Base-by-base conservation (phyloP, 1,140 invertebrate genomes). In the Pentalonia nigronervosa region DNA sequence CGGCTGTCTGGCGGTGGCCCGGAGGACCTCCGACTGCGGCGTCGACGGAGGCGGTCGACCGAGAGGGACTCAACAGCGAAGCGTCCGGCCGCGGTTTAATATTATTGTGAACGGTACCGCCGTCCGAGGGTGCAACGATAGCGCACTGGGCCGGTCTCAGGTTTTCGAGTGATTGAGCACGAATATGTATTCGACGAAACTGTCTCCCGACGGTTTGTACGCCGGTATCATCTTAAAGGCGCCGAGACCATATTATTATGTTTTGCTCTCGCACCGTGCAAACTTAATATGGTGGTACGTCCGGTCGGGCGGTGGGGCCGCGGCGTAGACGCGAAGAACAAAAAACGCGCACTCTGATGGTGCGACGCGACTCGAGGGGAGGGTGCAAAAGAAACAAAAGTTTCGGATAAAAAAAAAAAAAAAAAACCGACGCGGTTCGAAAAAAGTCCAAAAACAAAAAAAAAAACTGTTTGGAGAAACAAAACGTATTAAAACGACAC, bases 141-240 rank as follows among this genome's bases (percentile, higher is more conserved):
- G 47, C 47, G 86, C 86, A 88, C 86, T 50, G 20, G n/a, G 1
- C 17, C 53, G 90, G 36, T 36, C 50, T 93, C 91, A 93, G 84
- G 91, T 93, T 53, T 93, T 93, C 67, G 91, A 93, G 50, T 93
- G 91, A 34, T 93, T 93, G 36, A 93, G 81, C 47, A 93, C 91
- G 91, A 93, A 93, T 86, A 93, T 93, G 91, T 93, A 93, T 48
- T 93, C 81, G 81, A 93, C 81, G 76, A 84, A 93, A 93, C 91
- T 84, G 76, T 93, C 48, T 83, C 91, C 91, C 45, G 91, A 93
- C 76, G 91, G 81, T 84, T 86, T 41, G 81, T 86, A 93, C 76
- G 91, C 91, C 91, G 91, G 91, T 93, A 93, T 93, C 91, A 93
- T 93, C 81, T 84, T 93, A 53, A 9, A 34, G 81, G n/a, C 81